phyloP scores from a whole-genome alignment of 23 tunicate species.

The Ciona savignyi region DNA sequence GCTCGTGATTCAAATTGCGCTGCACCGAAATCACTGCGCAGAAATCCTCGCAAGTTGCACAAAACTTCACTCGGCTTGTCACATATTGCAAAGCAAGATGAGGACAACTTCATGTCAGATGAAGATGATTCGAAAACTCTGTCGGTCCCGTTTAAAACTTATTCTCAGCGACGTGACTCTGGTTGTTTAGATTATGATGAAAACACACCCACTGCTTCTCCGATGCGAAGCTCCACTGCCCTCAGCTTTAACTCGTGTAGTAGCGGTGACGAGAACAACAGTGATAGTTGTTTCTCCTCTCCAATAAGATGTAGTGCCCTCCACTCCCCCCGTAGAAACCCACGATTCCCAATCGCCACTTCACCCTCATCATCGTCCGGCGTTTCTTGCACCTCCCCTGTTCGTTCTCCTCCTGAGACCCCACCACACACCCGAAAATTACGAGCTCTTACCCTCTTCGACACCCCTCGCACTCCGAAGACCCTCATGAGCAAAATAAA shows the following conservation, averaged over 20 bases:
- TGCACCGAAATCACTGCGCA: not conserved
- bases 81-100: not conserved
- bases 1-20: not conserved
- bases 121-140: not conserved
- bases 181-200: constrained; percentile 47
- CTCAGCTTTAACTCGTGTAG: constrained; percentile 52
- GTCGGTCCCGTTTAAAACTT: constrained; percentile 63
- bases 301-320: not conserved
- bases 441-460: constrained; percentile 79
- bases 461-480: constrained; percentile 90
- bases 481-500: constrained; percentile 57
- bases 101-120: not conserved
- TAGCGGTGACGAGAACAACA: constrained; percentile 87
- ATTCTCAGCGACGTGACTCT: constrained; percentile 47
- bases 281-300: constrained; percentile 69
- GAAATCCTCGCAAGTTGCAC: not conserved
- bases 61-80: not conserved
- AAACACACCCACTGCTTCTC: constrained; percentile 17
- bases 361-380: constrained; percentile 88
- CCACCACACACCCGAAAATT: constrained; percentile 88
- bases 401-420: constrained; percentile 73
- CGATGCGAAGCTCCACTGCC: constrained; percentile 19
- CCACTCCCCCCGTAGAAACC: not conserved
- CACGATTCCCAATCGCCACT: constrained; percentile 2
- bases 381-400: constrained; percentile 70